A percentile compares a stretch with the other conserved stretches of the same genome.
Conservation (phyloP, 2,888 invertebrate genomes). For the Gasteruption jaculator region DNA sequence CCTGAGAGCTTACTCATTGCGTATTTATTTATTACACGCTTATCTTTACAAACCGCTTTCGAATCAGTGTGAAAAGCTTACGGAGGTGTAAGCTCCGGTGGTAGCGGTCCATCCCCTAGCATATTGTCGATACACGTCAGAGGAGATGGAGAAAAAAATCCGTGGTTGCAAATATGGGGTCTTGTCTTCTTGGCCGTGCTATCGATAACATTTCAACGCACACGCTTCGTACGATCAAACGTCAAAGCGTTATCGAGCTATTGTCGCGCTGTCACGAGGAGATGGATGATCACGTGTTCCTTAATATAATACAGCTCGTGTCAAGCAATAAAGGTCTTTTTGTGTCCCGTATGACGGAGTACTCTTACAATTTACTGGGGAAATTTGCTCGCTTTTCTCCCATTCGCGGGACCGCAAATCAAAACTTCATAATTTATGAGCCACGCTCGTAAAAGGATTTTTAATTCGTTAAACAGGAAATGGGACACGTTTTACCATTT, state of each 20-base stretch:
- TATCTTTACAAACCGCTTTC: conserved; percentile 29
- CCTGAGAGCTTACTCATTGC: conserved; percentile 36
- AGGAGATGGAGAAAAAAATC: conserved; percentile 6
- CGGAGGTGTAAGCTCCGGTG: too few species aligned
- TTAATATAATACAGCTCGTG: conserved; percentile 42
- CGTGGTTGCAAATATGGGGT: conserved; percentile 8
- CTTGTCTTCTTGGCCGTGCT: conserved; percentile 2
- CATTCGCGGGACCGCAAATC: too few species aligned
- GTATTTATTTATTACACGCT: conserved; percentile 39
- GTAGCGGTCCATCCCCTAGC: conserved; percentile 4
- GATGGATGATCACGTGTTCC: conserved; percentile 45
- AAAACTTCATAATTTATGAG: too few species aligned
- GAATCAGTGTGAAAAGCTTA: too few species aligned
- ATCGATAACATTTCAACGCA: conserved; percentile 15
- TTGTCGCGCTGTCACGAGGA: conserved; percentile 41
- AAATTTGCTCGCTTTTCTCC: too few species aligned
- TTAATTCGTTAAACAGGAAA: too few species aligned
- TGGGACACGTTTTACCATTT: too few species aligned
- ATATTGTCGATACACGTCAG: too few species aligned
- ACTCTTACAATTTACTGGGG: too few species aligned
- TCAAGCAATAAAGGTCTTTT: conserved; percentile 46
- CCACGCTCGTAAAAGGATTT: too few species aligned
- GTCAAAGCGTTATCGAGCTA: conserved; percentile 35
- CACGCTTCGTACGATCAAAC: conserved; percentile 24
- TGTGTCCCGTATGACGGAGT: conserved; percentile 42